phyloP scores from a whole-genome alignment of 2,113 vertebrate species.

The Dasyurus viverrinus region DNA sequence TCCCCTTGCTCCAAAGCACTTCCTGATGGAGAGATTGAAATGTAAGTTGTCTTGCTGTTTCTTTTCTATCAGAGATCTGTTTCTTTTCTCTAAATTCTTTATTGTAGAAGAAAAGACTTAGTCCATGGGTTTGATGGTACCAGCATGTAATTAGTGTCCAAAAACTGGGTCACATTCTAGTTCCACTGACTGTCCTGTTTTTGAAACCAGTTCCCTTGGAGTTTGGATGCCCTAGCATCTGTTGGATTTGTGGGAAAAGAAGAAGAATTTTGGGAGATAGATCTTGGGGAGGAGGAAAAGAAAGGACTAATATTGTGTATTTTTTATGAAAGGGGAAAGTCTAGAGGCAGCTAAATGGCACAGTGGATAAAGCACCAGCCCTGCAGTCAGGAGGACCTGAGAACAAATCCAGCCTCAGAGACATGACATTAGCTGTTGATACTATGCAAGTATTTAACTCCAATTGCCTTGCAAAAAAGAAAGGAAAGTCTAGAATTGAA shows the following conservation, averaged over 20 bases:
- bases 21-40: not conserved
- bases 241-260: not conserved
- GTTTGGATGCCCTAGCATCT: slow-evolving; percentile 45
- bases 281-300: not conserved
- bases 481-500: too few species aligned
- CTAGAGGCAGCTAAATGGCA: not conserved
- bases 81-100: not conserved
- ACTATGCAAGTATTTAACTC: too few species aligned
- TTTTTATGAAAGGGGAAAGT: not conserved
- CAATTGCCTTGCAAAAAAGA: too few species aligned
- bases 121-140: not conserved
- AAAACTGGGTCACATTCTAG: slow-evolving; percentile 51
- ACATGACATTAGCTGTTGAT: too few species aligned
- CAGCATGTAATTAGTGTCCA: not conserved
- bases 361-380: too few species aligned
- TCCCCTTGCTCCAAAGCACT: not conserved
- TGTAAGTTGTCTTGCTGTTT: fast-evolving
- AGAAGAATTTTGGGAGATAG: not conserved
- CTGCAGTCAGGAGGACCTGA: too few species aligned
- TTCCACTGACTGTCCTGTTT: not conserved
- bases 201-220: not conserved
- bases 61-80: not conserved
- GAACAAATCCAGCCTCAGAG: too few species aligned
- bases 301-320: not conserved
- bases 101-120: not conserved